Conservation (phyloP, 2,113 vertebrate genomes). For the Chaetura pelagica region DNA sequence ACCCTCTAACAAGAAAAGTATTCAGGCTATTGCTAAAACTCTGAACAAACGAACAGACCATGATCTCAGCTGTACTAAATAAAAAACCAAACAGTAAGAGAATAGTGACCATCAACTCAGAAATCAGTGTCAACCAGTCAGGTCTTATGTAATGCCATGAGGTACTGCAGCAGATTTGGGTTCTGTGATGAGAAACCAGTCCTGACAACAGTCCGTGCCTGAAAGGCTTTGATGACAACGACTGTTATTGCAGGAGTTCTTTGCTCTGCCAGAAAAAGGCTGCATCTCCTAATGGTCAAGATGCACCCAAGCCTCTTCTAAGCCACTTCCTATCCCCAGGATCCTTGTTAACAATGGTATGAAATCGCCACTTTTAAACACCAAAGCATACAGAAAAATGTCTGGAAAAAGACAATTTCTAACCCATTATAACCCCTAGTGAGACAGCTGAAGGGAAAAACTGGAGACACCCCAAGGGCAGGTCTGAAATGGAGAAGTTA, state of each 20-base stretch:
- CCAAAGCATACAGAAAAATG: not conserved
- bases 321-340: not conserved
- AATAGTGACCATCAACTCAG: not conserved
- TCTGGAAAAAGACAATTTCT: not conserved
- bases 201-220: not conserved
- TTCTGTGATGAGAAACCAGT: not conserved
- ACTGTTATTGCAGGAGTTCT: not conserved
- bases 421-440: not conserved
- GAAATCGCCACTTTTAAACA: not conserved
- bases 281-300: not conserved
- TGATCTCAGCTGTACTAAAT: not conserved
- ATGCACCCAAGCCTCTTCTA: not conserved
- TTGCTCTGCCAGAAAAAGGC: not conserved
- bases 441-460: not conserved
- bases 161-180: not conserved
- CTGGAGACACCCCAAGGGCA: not conserved
- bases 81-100: fast-evolving
- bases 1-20: not conserved
- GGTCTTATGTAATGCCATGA: not conserved
- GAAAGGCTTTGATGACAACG: not conserved
- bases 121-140: not conserved
- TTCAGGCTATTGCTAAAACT: not conserved
- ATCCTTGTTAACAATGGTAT: not conserved
- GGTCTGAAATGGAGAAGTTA: not conserved
- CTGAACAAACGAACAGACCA: not conserved